Conservation (phyloP, 2,888 invertebrate species). For the Drosophila mulleri region DNA sequence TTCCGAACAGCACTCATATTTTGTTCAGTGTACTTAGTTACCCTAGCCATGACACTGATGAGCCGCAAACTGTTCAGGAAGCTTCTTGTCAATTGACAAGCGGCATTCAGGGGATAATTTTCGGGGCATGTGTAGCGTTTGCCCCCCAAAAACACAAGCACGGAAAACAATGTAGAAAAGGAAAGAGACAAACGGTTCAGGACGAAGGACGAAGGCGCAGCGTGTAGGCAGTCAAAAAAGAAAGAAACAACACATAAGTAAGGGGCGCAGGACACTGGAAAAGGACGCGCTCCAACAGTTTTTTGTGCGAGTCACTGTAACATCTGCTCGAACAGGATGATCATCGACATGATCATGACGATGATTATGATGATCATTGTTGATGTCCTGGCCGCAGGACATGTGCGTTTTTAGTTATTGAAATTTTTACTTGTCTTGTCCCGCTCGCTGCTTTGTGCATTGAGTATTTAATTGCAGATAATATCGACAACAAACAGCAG, state of each 20-base stretch:
- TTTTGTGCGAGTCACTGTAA: constrained; percentile 45
- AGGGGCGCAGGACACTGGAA: constrained; percentile 37
- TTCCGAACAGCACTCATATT: background rate
- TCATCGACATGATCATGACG: constrained; percentile 11
- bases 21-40: constrained; percentile 22
- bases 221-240: constrained; percentile 54
- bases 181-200: constrained; percentile 32
- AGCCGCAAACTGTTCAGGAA: constrained; percentile 79
- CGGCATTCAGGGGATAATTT: constrained; percentile 78
- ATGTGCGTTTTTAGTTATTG: constrained; percentile 81
- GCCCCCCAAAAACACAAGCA: constrained; percentile 44
- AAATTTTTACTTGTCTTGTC: constrained; percentile 81
- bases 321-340: constrained; percentile 44
- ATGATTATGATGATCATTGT: constrained; percentile 7
- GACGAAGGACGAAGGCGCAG: constrained; percentile 19
- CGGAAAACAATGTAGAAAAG: constrained; percentile 11
- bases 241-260: constrained; percentile 1
- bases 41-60: constrained; percentile 67
- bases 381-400: constrained; percentile 53
- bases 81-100: constrained; percentile 72
- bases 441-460: constrained; percentile 69
- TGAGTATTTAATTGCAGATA: constrained; percentile 82
- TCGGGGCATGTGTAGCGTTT: constrained; percentile 67
- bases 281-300: constrained; percentile 76
- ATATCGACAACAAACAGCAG: constrained; percentile 74